Conservation (phyloP, 2,888 invertebrate genomes). For the Alloscopus bannaensis region DNA sequence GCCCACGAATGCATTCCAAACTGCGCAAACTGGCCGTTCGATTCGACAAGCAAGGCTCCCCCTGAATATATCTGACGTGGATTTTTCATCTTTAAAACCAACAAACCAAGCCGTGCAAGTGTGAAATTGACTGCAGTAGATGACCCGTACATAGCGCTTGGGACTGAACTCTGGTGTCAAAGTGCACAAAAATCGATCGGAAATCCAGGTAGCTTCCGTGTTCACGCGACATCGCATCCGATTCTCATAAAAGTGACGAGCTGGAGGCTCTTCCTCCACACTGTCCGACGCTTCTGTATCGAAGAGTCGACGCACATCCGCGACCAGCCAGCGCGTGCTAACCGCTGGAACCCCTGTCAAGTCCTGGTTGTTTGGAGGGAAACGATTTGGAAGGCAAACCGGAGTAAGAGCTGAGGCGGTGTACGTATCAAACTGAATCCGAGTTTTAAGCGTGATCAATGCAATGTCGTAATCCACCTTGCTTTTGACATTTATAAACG, state of each 20-base stretch:
- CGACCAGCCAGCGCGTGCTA: constrained; percentile 1
- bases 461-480: constrained; percentile 39
- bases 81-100: background rate
- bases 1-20: constrained; percentile 34
- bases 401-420: background rate
- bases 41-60: background rate
- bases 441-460: constrained; percentile 9
- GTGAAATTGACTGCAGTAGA: too few relatives aligned
- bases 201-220: constrained; percentile 13
- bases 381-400: constrained; percentile 21
- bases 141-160: too few relatives aligned
- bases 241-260: background rate
- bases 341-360: constrained; percentile 16
- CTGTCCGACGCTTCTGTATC: background rate
- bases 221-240: constrained; percentile 29
- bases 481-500: constrained; percentile 3
- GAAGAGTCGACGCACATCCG: background rate
- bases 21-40: constrained; percentile 17
- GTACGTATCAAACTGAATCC: background rate
- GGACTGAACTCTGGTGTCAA: constrained; percentile 7
- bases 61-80: constrained; percentile 12
- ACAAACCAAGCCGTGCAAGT: background rate
- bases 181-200: constrained; percentile 38
- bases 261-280: background rate
- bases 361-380: background rate